These are phyloP conservation scores for Panurus biarmicus DNA, from an alignment of 2,113 vertebrate genomes.

Conservation along the genomic window DNA sequence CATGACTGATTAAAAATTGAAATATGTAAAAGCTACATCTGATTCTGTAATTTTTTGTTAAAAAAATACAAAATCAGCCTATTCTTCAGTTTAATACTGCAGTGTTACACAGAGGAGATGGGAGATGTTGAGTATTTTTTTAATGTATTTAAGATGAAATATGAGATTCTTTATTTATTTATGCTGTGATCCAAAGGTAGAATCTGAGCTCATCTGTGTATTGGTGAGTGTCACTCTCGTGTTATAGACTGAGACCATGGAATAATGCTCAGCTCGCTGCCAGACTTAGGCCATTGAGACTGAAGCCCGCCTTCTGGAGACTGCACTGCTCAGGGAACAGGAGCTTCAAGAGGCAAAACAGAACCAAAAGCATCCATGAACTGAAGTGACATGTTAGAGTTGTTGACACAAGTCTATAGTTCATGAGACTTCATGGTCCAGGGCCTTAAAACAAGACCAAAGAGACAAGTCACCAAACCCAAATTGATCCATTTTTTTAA, in stretches of 20 bases:
- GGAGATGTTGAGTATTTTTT: neutral
- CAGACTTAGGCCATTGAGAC: neutral
- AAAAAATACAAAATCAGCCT: neutral
- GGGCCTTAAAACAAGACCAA: neutral
- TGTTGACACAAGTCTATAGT: fast-evolving
- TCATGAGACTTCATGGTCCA: neutral
- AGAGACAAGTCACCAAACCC: neutral
- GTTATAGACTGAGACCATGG: neutral
- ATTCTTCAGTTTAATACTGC: neutral
- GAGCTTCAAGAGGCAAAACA: neutral
- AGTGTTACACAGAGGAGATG: neutral
- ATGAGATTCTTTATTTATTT: neutral
- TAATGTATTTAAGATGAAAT: neutral
- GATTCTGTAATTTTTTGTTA: neutral
- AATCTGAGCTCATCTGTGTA: neutral
- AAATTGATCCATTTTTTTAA: neutral
- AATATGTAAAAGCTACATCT: neutral
- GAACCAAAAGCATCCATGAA: neutral
- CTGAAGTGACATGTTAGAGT: neutral
- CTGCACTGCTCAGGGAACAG: neutral
- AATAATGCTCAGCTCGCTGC: neutral
- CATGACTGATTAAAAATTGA: neutral
- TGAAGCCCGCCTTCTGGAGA: neutral
- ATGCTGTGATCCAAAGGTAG: neutral
- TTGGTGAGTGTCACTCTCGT: neutral